Conservation (phyloP, 1,140 invertebrate species). For the Coptotermes formosanus region DNA sequence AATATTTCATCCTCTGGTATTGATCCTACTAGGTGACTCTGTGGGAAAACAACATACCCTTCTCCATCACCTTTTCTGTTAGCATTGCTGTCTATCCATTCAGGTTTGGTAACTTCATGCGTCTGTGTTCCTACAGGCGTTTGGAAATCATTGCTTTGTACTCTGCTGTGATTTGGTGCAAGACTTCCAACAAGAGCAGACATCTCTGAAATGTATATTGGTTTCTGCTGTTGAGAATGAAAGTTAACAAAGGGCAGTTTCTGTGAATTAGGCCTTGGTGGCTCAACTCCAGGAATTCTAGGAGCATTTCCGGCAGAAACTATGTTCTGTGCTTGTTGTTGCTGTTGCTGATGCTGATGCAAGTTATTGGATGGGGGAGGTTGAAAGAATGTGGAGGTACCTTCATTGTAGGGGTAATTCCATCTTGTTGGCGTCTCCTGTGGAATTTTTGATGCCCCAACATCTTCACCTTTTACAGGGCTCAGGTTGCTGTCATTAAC, state of each 20-base stretch:
- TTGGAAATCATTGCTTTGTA: not conserved
- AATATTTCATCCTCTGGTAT: not conserved
- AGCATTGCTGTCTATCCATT: constrained; percentile 12
- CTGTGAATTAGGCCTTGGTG: not conserved
- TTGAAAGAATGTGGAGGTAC: constrained; percentile 19
- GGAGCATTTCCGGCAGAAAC: not conserved
- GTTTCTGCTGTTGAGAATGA: not conserved
- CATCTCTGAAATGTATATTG: not conserved
- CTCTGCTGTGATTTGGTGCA: not conserved
- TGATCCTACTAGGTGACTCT: not conserved
- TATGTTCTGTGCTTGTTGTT: not conserved
- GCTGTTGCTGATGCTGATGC: too few relatives aligned
- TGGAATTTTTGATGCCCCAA: not conserved
- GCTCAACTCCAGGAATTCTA: constrained; percentile 25
- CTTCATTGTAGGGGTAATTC: constrained; percentile 16
- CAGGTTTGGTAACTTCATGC: not conserved
- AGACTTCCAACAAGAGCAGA: not conserved
- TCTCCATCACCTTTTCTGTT: not conserved
- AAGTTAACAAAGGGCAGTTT: not conserved
- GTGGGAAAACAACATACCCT: not conserved
- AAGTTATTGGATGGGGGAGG: not conserved
- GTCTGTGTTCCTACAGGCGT: not conserved
- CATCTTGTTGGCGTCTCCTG: not conserved
- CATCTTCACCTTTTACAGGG: not conserved
- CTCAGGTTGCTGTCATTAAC: not conserved